Evolutionary conservation across 2,888 invertebrate genomes (phyloP).

Genomic region (Ochropacha duplaris): DNA sequence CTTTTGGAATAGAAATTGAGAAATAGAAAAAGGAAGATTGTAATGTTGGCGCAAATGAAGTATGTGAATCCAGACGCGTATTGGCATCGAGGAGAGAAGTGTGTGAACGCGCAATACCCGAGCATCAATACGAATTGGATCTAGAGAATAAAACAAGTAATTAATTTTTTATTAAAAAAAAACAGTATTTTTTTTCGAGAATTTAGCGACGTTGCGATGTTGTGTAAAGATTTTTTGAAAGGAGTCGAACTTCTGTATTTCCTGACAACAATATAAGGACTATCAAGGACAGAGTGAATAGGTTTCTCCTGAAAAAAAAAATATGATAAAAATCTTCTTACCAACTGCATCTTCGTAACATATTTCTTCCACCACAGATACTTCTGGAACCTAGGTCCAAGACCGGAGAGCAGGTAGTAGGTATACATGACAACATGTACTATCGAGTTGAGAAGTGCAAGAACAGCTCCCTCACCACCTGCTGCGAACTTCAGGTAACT

Average conservation of each 20-base stretch:
- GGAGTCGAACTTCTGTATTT: too few species aligned
- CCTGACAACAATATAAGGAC: too few species aligned
- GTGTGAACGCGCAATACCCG: conserved; percentile 81
- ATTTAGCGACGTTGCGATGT: too few species aligned
- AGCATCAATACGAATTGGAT: conserved; percentile 87
- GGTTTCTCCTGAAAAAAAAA: too few species aligned
- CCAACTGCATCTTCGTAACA: conserved; percentile 91
- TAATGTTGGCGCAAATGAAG: conserved; percentile 80
- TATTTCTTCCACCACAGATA: conserved; percentile 95
- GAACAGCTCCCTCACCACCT: conserved; percentile 89
- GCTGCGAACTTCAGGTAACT: conserved; percentile 90
- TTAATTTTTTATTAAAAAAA: not conserved
- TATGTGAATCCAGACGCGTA: conserved; percentile 83
- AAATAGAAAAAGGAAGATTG: conserved; percentile 85
- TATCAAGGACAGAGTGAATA: too few species aligned
- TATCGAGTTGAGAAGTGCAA: conserved; percentile 88
- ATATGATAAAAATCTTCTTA: conserved; percentile 61
- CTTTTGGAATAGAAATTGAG: conserved; percentile 85
- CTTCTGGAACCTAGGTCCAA: conserved; percentile 89
- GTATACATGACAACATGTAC: conserved; percentile 93
- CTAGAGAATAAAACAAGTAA: conserved; percentile 52
- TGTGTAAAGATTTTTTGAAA: too few species aligned
- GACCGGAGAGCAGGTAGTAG: conserved; percentile 90
- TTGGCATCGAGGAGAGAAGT: conserved; percentile 83
- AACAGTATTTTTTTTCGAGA: not conserved